Evolutionary conservation across 2,888 invertebrate genomes (phyloP).

Genomic region (Mesorhabditis spiculigera): DNA sequence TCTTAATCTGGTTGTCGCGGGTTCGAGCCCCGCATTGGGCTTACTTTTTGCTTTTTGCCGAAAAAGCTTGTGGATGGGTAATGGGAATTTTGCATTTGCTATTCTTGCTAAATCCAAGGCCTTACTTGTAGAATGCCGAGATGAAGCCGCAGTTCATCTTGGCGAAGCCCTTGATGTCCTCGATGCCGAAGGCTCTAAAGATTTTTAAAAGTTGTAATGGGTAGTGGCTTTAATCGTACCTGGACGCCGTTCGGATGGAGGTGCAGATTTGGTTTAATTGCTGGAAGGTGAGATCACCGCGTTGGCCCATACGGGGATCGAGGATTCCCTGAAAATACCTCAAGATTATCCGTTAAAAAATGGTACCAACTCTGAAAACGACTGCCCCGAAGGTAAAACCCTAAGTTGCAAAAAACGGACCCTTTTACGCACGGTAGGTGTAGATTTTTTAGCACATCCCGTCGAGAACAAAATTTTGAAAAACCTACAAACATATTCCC

Average conservation of each 20-base stretch:
- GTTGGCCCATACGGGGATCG: neutral
- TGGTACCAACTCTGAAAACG: too few relatives aligned
- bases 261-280: neutral
- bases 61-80: too few relatives aligned
- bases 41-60: constrained; percentile 7
- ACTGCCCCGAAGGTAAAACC: neutral
- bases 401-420: neutral
- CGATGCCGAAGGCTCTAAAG: neutral
- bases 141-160: constrained; percentile 4
- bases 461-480: neutral
- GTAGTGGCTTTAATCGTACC: too few relatives aligned
- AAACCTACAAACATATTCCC: constrained; percentile 4
- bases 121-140: neutral
- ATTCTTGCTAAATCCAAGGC: too few relatives aligned
- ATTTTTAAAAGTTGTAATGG: too few relatives aligned
- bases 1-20: constrained; percentile 57
- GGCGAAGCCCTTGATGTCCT: neutral
- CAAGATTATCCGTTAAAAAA: too few relatives aligned
- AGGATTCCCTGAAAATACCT: neutral
- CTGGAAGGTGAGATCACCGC: constrained; percentile 3
- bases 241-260: neutral
- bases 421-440: neutral
- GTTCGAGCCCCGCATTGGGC: constrained; percentile 57
- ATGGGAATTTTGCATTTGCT: too few relatives aligned
- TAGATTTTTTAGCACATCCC: neutral